Evolutionary conservation across 1,140 invertebrate genomes (phyloP), one percentile per base, ranked within the genome.

Genomic region (Zaprionus camerounensis): DNA sequence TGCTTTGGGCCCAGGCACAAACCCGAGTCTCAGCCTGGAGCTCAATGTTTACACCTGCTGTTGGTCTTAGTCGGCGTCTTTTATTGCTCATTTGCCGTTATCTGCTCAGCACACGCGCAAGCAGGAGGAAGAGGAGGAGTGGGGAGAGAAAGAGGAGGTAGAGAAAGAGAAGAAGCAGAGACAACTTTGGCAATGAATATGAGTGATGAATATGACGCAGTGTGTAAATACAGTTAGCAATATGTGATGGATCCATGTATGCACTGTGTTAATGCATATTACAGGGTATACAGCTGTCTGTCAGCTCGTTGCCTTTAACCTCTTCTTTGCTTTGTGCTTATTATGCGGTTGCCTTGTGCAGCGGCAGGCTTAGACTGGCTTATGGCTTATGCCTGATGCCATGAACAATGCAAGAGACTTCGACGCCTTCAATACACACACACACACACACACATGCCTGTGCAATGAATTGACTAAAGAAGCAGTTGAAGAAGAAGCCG

Each of bases 401-500:
- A 70, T 61, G 65, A 68, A 61, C 64, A 73, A 73, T 73, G 71
- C 64, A 65, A 6, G 24, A 63, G 31, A 55, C 68, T 64, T 71
- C 20, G 59, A 71, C 68, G 63, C 53, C 51, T 36, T 28, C 38
- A 4, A 41, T 17, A 65, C 44, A 51, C 44, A 36, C 41, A 26
- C 22, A 55, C 20, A 31, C 34, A 65, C 65, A 20, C 15, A 38
- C 9, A 56, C n/a, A 17, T 20, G 17, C 34, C 31, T 34, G 31
- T 34, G 31, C 31, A 34, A 34, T 34, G 31, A 34, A 28, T 17
- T 38, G n/a, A n/a, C 20, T 6, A 17, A 36, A 64, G 24, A 6
- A 34, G 44, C 34, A 58, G 64, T 13, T 15, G 28, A 28, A 49
- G 58, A 20, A 63, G 70, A 56, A 58, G 67, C 11, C 49, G 11